phyloP scores from a whole-genome alignment of 2,113 vertebrate genomes.

The Chamaetylas fuelleborni region DNA sequence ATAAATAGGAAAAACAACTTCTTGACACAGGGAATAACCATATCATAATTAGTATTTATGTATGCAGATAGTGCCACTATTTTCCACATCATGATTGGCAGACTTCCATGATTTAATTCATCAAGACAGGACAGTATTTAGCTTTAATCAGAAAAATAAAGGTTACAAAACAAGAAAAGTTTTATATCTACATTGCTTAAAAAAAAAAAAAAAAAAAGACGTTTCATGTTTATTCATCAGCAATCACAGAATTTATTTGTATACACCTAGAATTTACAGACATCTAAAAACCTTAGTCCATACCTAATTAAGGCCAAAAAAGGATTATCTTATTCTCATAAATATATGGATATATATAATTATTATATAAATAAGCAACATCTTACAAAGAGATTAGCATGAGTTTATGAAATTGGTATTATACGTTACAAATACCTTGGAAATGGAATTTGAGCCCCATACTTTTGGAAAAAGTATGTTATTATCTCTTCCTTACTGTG shows the following conservation, averaged over 20 bases:
- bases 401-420: background rate
- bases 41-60: background rate
- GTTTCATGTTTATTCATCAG: slow-evolving; percentile 42
- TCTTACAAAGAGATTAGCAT: background rate
- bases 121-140: background rate
- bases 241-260: background rate
- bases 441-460: background rate
- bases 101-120: slow-evolving; percentile 6
- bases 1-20: background rate
- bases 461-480: background rate
- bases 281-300: slow-evolving; percentile 3
- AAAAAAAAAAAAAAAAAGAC: background rate
- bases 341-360: background rate
- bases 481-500: background rate
- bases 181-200: background rate
- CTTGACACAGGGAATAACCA: background rate
- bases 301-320: slow-evolving; percentile 15
- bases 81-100: background rate
- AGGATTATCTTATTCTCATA: slow-evolving; percentile 21
- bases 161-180: background rate
- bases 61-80: background rate
- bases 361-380: slow-evolving; percentile 24
- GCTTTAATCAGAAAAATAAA: slow-evolving; percentile 26
- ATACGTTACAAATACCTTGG: background rate
- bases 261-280: slow-evolving; percentile 1